Evolutionary conservation across 2,113 vertebrate genomes (phyloP), one percentile per base, ranked within the genome.

Genomic region (Megaceryle maxima): DNA sequence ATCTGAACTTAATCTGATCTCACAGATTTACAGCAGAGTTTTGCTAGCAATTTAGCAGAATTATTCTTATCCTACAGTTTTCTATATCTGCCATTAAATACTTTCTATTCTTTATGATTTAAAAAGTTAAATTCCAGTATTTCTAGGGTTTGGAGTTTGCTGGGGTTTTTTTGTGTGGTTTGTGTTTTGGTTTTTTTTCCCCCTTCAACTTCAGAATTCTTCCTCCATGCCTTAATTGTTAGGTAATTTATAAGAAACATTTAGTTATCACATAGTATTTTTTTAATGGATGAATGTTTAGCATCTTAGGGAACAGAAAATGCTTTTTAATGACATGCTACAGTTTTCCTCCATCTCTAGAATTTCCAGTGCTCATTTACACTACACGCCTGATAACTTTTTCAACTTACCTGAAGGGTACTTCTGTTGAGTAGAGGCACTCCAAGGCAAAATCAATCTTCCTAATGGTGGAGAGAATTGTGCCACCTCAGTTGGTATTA

Each of bases 401-500:
- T 96, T 87, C 86, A 94, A 26, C 97, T 97, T 94, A 96, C 64
- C 91, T 95, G 87, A 97, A 97, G 87, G 43, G 88, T 92, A 94
- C 90, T 96, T 97, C 79, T 94, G 93, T 87, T 96, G 94, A 80
- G 76, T 82, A 92, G 95, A 64, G 60, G 78, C 75, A 91, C 96
- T 95, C 79, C 51, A 85, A 97, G 60, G 96, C 64, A 96, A 97
- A 97, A 97, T 97, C 73, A 94, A 75, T 97, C 95, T 97, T 98
- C 50, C 51, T 98, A 96, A 98, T 94, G 69, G 92, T 2, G 0
- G 85, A 88, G 83, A 86, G 84, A 93, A 97, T 88, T 92, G 83
- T 91, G 91, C 92, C 88, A 95, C 92, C 74, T 96, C 88, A 37
- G 82, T 73, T 96, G 91, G 88, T 17, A 57, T 94, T 96, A 76